Evolutionary conservation across 2,888 invertebrate genomes (phyloP), one percentile per base, ranked within the genome.

Genomic region (Cheilosia vulpina): DNA sequence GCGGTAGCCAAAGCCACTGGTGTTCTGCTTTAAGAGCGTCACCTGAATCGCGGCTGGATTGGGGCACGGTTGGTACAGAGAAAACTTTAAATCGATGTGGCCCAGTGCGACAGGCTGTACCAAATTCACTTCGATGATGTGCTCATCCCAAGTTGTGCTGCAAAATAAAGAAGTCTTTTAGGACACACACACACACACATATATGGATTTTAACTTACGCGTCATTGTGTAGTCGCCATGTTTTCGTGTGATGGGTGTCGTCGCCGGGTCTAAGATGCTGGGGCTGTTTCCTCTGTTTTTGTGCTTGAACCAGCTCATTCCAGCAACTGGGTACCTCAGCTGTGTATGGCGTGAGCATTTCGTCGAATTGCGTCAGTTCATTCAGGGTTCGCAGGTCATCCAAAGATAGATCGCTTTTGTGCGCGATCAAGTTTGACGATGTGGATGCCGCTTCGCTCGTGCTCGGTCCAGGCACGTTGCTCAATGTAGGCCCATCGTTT

Each of bases 241-340:
- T 97, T 87, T 97, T 94, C 5, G 96, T 97, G 87, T 95, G 94
- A 89, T 97, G 96, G 68, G 94, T 93, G 87, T 95, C 95, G 88
- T 95, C 94, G 21, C 94, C 93, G 34, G 91, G 95, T 0, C 91
- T 88, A 71, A 96, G 92, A 90, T 95, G 95, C 90, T 97, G 97
- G 1, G 98, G 97, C 91, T 98, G 97, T 45, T 97, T 95, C 19
- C 98, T 93, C 88, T 98, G 97, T 77, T 97, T 95, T 90, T 98
- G 97, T 5, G 97, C 97, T 87, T 98, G 98, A 88, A 98, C 97
- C 89, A 98, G 94, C 91, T 98, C 98, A 87, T 96, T 96, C 98
- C 98, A 98, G 92, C 98, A 98, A 4, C 97, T 96, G 0, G 98
- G 97, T 3, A 98, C 97, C 17, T 97, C 97, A 0, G 97, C 97